phyloP scores from a whole-genome alignment of 2,888 invertebrate species.

The Lucinisca nassula region DNA sequence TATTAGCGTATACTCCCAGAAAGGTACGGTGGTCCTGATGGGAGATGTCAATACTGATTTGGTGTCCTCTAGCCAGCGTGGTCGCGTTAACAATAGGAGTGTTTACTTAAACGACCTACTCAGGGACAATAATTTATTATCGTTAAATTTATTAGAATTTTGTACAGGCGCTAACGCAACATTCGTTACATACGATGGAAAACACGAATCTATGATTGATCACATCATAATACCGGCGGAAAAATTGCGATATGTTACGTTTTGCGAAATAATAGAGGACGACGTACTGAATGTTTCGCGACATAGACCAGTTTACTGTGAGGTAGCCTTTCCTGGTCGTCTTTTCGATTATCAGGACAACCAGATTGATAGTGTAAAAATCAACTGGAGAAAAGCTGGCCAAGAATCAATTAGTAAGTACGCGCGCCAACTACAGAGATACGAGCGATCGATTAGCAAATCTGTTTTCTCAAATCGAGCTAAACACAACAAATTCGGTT shows the following conservation, averaged over 20 bases:
- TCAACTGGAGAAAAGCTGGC: neutral
- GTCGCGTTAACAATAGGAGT: neutral
- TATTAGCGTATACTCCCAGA: no score
- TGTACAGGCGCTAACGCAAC: neutral
- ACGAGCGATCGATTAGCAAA: neutral
- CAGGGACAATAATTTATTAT: neutral
- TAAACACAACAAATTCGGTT: neutral
- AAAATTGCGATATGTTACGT: neutral
- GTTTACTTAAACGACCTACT: neutral
- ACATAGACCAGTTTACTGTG: neutral
- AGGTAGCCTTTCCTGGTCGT: neutral
- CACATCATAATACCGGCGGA: constrained; percentile 7
- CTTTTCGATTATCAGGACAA: neutral
- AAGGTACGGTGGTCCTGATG: no score
- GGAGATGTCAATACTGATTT: neutral
- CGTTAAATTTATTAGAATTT: neutral
- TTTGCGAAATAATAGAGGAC: constrained; percentile 11
- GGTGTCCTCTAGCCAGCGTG: no score
- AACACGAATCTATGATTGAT: constrained; percentile 7
- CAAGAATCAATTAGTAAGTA: neutral
- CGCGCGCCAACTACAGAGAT: neutral
- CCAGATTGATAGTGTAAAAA: neutral
- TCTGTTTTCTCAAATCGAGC: neutral
- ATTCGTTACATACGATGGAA: neutral
- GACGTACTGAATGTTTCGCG: constrained; percentile 1